Base-by-base conservation (phyloP, 2,113 vertebrate genomes). In the Numenius arquata region DNA sequence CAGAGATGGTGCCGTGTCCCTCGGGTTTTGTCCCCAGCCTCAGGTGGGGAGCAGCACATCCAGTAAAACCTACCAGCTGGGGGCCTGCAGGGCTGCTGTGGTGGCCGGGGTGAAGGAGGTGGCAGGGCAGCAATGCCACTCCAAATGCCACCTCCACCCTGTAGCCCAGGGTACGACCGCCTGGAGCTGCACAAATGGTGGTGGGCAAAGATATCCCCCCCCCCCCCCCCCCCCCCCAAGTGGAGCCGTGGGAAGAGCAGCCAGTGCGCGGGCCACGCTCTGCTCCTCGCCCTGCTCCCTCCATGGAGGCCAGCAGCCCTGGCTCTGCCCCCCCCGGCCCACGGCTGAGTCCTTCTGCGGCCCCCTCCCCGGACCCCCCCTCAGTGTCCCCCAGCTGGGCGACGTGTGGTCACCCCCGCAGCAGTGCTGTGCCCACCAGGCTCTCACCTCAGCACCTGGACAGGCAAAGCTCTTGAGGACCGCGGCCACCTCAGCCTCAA, bases 401-500 rank as follows among this genome's bases (percentile, higher is more conserved):
- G 11, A 16, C 5, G 0, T 0, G 32, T 23, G 12, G 23, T n/a
- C 41, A 22, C 52, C 41, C 77, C 36, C 7, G 0, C 40, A 47
- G 7, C 0, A 0, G 12, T 8, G 21, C 72, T 0, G 2, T 23
- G 76, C 47, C 47, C 56, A 25, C 56, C 59, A 16, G 13, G 6
- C 6, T 63, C 96, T 95, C 85, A 97, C 94, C 88, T 95, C 77
- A 27, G 27, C 34, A 9, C 26, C 36, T 1, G 50, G 12, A 80
- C 50, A 52, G 48, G 27, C 58, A 65, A 32, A 29, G 45, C 25
- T 74, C 68, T 56, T 3, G 1, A 7, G 52, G 40, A 93, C 4
- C 2, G 11, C 73, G 6, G 66, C 5, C 7, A 9, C 7, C 58
- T 76, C 53, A 38, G 36, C 5, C 5, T 70, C 6, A 32, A n/a